Base-by-base conservation (phyloP, 2,797 vertebrate species). In the Borostomias antarcticus region DNA sequence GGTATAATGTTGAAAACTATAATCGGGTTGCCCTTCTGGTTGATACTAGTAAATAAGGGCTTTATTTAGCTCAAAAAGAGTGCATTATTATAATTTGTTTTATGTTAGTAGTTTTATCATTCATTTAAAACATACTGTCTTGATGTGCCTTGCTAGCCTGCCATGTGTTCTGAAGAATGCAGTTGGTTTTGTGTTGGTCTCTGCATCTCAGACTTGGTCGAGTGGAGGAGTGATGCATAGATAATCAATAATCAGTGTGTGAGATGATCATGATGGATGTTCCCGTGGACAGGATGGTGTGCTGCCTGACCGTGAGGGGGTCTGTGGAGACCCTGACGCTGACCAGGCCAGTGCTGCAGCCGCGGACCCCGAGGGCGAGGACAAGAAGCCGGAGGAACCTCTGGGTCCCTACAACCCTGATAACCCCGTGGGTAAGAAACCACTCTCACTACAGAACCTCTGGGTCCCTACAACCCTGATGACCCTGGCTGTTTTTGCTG, bases 391-490 rank as follows among this genome's bases (percentile, higher is more conserved):
- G 61, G 32, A 58, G 15, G 65, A 30, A n/a, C 62, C 72, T 4
- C 70, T 82, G 19, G 76, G 66, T 11, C 74, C 82, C 5, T 73
- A 73, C 53, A 63, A 82, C 35, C 59, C 82, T n/a, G 64, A 77
- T 54, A 73, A 65, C 35, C 70, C 63, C 10, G 74, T 81, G 37
- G 82, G 80, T 82, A 73, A 75, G 78, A 61, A 10, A 48, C 5
- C 21, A 11, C 21, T 19, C 21, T 40, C 37, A 1, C 15, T 13
- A 45, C 40, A 45, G 40, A 45, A 13, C 4, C 37, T 45, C 40
- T 82, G 19, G 76, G 66, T 11, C 74, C 82, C 5, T 73, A 73
- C 53, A 63, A 82, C 35, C 59, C 82, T n/a, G 64, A 77, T 54
- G 72, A 65, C 35, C 70, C 63, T 13, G 74, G n/a, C n/a, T n/a